Conservation (phyloP, 2,113 vertebrate genomes). For the Psammodynastes pulverulentus region DNA sequence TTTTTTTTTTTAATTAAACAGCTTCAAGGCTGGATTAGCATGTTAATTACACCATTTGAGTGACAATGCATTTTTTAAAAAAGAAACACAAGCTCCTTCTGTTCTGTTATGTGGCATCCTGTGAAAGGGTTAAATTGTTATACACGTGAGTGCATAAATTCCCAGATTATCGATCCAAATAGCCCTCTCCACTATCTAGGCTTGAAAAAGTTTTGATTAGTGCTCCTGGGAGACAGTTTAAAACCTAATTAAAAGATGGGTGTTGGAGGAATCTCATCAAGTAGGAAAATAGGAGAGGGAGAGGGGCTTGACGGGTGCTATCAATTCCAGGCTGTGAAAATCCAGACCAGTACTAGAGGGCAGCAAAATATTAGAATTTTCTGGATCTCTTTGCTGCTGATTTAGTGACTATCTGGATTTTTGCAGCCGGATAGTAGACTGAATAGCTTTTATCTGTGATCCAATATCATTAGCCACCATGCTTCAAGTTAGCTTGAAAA, state of each 20-base stretch:
- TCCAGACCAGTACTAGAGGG: background rate
- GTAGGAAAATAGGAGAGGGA: background rate
- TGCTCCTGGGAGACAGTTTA: background rate
- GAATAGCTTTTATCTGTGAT: background rate
- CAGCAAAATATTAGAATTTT: background rate
- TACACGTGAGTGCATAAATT: background rate
- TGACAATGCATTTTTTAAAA: background rate
- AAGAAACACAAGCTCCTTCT: background rate
- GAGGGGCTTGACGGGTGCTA: background rate
- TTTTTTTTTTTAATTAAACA: conserved; percentile 13
- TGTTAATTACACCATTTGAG: background rate
- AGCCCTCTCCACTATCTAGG: background rate
- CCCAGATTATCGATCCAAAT: background rate
- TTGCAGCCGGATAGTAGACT: background rate
- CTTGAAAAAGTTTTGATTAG: background rate
- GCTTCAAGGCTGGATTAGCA: conserved; percentile 17
- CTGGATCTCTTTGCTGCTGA: background rate
- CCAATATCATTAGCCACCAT: background rate
- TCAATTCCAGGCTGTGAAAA: background rate
- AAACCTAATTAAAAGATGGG: background rate
- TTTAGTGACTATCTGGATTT: background rate
- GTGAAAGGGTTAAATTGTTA: background rate
- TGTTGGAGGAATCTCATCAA: background rate
- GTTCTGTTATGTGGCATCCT: background rate
- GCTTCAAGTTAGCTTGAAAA: background rate